Evolutionary conservation across 30 jellyfish, hydroid and myxozoan genomes (phyloP).

Genomic region (Aurelia sp.): DNA sequence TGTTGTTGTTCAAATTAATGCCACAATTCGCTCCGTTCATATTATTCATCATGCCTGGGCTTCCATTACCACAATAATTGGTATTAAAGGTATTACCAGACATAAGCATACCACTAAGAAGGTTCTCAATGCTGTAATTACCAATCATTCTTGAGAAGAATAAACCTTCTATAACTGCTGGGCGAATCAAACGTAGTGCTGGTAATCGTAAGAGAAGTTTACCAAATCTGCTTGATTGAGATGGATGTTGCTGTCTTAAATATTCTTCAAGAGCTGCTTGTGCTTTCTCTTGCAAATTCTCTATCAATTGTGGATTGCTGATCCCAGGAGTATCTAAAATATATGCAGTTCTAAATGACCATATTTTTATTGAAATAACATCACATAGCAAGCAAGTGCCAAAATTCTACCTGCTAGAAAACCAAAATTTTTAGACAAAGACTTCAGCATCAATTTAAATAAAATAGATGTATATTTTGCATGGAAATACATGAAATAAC

Average conservation of each 20-base stretch:
- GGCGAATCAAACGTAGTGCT: conserved; percentile 88
- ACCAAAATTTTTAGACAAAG: no score
- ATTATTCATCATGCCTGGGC: conserved; percentile 53
- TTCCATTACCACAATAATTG: conserved; percentile 62
- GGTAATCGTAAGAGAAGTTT: conserved; percentile 92
- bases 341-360: not conserved
- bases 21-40: conserved; percentile 58
- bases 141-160: conserved; percentile 94
- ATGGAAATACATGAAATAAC: no score
- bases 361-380: no score
- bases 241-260: conserved; percentile 91
- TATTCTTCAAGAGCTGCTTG: conserved; percentile 97
- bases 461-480: no score
- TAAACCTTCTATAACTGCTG: conserved; percentile 82
- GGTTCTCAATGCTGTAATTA: conserved; percentile 85
- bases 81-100: conserved; percentile 74
- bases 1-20: conserved; percentile 44
- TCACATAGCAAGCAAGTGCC: no score
- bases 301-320: conserved; percentile 91
- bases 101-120: conserved; percentile 86
- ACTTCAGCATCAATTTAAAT: no score
- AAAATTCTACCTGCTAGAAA: no score
- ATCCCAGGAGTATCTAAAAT: conserved; percentile 93
- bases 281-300: conserved; percentile 96
- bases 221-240: conserved; percentile 86